Evolutionary conservation across 2,797 vertebrate species (phyloP).

Genomic region (Liasis olivaceus): DNA sequence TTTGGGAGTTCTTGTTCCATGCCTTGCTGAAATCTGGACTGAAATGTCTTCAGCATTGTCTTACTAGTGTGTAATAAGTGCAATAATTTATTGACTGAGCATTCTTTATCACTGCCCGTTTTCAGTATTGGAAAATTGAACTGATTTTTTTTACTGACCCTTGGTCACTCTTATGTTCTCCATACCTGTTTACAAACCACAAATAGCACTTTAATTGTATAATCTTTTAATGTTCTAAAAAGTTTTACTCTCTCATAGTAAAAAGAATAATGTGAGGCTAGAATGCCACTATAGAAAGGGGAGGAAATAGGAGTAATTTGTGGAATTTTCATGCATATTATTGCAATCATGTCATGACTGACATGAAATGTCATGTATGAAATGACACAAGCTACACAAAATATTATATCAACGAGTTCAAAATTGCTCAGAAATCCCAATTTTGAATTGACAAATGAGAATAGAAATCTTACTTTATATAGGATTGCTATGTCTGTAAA

Average conservation of each 20-base stretch:
- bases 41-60: too few relatives aligned
- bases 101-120: too few relatives aligned
- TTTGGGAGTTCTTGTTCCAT: background rate
- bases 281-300: background rate
- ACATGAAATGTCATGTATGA: background rate
- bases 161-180: background rate
- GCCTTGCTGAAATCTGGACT: background rate
- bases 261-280: background rate
- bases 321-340: background rate
- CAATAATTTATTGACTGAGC: too few relatives aligned
- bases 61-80: too few relatives aligned
- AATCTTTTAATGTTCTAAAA: background rate
- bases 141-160: background rate
- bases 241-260: background rate
- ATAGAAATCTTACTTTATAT: background rate
- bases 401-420: background rate
- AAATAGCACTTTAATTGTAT: background rate
- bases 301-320: background rate
- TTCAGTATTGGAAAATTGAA: background rate
- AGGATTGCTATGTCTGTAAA: background rate
- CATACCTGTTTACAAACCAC: background rate
- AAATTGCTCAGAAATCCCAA: background rate
- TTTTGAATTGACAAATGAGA: background rate
- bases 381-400: background rate
- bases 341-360: background rate